Base-by-base conservation (phyloP, 2,888 invertebrate genomes). In the Melieria crassipennis region DNA sequence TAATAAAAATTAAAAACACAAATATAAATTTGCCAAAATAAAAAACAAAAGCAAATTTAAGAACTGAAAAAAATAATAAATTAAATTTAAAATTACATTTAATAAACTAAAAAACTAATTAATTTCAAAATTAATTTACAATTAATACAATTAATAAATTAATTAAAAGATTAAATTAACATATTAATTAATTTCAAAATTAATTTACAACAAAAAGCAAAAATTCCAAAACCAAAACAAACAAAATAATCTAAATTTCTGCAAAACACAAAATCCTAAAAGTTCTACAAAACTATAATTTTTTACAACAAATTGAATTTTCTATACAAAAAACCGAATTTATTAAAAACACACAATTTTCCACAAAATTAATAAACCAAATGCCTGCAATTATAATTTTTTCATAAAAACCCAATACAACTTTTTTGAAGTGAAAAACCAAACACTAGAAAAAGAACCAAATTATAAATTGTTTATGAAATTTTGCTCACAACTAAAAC, bases 161-260 rank as follows among this genome's bases (percentile, higher is more conserved):
- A 30, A 30, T 30, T 30, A 30, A 30, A 30, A 30, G 2, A 30
- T 30, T 30, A 30, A 30, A 30, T 30, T 30, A 30, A 30, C 1
- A 30, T 30, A 30, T 30, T 30, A 61, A 48, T 61, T 52, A 62
- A 52, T 56, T 52, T 43, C 52, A 65, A 55, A 52, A 13, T n/a
- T 45, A 9, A 9, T 45, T 7, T 6, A 13, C 2, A 16, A 60
- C 45, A 60, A 45, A 13, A 6, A 61, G 5, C 5, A 4, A 10
- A 65, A 65, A 64, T 4, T 4, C 4, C 7, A 64, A 48, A 47
- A 65, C 7, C 10, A 5, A 56, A n/a, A 56, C 10, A 46, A 7
- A n/a, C 47, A 63, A 9, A 43, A 47, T 30, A 30, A 30, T 30
- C 30, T 30, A 30, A 30, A 1, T 30, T 30, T 30, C 42, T 42